Evolutionary conservation across 2,113 vertebrate genomes (phyloP), one percentile per base, ranked within the genome.

Genomic region (Hoplias malabaricus): DNA sequence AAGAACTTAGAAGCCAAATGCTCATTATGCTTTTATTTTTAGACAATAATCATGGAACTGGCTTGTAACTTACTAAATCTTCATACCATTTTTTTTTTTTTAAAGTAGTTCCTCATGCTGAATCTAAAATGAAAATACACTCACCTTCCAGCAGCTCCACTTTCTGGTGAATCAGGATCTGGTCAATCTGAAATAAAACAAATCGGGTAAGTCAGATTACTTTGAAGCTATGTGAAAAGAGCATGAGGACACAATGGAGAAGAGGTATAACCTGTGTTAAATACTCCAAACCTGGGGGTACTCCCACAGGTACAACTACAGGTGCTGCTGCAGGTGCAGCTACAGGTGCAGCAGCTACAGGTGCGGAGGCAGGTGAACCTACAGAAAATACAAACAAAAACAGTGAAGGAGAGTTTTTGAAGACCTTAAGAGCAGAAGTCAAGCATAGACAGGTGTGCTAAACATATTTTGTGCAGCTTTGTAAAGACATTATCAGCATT

Each of bases 121-220:
- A 63, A 2, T 0, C 2, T 53, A 16, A 23, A 7, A 50, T 27
- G 69, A 53, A 69, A 53, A 62, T 14, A 80, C 27, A 63, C 76
- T 85, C 84, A 97, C 96, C 93, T 92, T 96, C 95, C 5, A 95
- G 82, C n/a, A 92, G 87, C 73, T 95, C 95, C 19, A 94, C 87
- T 86, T 95, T 95, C 83, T 97, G 95, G 74, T 96, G 95, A 81
- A 97, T 93, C 78, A 97, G 89, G 75, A 97, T 81, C 85, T 96
- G 95, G 85, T 97, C 95, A 33, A 95, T 90, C 96, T 97, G 79
- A 65, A 84, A 87, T 16, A 21, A 70, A 40, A 65, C 11, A 0
- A 29, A 46, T 27, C 5, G 25, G 31, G 2, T 11, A 12, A 69
- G 2, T 11, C 19, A 69, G 33, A 42, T 70, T 78, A 78, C 31